Evolutionary conservation across 2,113 vertebrate species (phyloP), one percentile per base, ranked within the genome.

Genomic region (Irena cyanogastra): DNA sequence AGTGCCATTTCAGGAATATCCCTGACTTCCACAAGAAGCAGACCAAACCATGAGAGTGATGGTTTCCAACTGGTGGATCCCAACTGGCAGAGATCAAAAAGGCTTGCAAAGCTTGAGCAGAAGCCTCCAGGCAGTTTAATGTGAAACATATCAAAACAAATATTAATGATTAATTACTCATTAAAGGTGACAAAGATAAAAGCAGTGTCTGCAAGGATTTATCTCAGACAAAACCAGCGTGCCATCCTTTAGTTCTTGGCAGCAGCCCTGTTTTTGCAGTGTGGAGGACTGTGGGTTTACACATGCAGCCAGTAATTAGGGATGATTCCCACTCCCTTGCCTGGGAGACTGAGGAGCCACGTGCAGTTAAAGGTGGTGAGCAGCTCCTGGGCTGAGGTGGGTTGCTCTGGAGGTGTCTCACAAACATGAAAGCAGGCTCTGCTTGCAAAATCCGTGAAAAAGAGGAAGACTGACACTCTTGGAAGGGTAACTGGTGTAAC

Each of bases 121-220:
- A 94, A 94, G 33, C 39, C 75, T 90, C 83, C 91, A 95, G 86
- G 84, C 30, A 93, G 80, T 94, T 94, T 84, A 92, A 96, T 68
- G 27, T 68, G 83, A 92, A 95, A 91, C 60, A 94, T 44, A 91
- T 84, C 72, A 94, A 94, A 97, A 92, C 91, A 93, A 93, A 47
- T 81, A 90, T 59, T 93, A 95, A 87, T 64, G 64, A 87, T 49
- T 21, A 94, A 90, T 94, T 87, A 87, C 92, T 89, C 42, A 81
- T 84, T 92, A 92, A 92, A 94, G 91, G 86, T 96, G 83, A 87
- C 78, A 74, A 93, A 89, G 59, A 94, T 74, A 88, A 88, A 90
- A 95, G 76, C 45, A 63, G 47, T 31, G 33, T 52, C 83, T 89
- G 74, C 65, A 79, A 91, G 41, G 57, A 95, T 89, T 89, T 71